phyloP scores from a whole-genome alignment of 2,797 vertebrate species.

The Sciurus carolinensis region DNA sequence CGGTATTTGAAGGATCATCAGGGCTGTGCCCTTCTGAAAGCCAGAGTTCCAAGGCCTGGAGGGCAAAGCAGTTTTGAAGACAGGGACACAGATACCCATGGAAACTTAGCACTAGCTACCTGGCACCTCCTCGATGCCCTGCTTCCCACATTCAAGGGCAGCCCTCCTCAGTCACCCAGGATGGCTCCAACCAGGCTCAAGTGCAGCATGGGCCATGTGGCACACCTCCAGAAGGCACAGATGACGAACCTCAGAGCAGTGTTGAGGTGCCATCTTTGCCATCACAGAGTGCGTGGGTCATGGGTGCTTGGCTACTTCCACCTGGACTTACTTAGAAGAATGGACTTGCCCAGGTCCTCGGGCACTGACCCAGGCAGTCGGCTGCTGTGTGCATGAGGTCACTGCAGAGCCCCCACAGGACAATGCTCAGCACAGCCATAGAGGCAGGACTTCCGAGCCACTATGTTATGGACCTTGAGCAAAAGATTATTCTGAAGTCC shows the following conservation, averaged over 20 bases:
- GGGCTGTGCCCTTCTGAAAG: background rate
- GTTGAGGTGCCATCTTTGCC: background rate
- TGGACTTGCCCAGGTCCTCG: background rate
- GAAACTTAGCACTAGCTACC: background rate
- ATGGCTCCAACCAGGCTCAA: background rate
- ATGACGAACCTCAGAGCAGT: background rate
- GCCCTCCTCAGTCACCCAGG: background rate
- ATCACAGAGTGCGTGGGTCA: background rate
- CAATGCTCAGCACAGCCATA: background rate
- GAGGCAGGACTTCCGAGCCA: background rate
- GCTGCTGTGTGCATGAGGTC: background rate
- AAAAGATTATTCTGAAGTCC: background rate
- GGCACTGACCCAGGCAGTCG: background rate
- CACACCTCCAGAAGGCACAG: background rate
- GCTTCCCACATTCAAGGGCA: background rate
- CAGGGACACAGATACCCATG: background rate
- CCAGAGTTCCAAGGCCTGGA: background rate
- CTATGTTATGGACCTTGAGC: background rate
- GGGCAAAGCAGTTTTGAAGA: background rate
- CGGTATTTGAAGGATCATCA: background rate
- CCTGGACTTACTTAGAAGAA: background rate
- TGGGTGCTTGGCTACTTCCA: too few species aligned
- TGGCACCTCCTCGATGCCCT: background rate
- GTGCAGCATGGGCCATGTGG: background rate
- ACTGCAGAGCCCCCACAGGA: too few species aligned